phyloP scores from a whole-genome alignment of 1,140 invertebrate genomes.

The Manduca sexta region DNA sequence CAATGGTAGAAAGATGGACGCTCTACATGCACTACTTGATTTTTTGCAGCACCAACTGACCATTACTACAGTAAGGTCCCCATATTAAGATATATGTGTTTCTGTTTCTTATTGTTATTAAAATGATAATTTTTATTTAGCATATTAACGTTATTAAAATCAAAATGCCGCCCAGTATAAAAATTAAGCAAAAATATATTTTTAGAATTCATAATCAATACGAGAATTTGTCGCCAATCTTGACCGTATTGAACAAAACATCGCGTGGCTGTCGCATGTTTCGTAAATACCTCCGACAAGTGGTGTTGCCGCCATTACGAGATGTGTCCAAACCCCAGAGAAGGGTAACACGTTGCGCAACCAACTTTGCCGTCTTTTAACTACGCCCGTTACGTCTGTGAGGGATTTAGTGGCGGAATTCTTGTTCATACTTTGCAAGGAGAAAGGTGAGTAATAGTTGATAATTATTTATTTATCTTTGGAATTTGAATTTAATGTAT shows the following conservation, averaged over 20 bases:
- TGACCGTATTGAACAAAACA: slow-evolving; percentile 83
- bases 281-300: slow-evolving; percentile 82
- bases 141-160: too few relatives aligned
- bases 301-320: slow-evolving; percentile 91
- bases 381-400: slow-evolving; percentile 84
- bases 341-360: slow-evolving; percentile 91
- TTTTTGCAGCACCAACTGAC: slow-evolving; percentile 78
- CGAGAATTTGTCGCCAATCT: slow-evolving; percentile 82
- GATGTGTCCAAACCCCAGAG: slow-evolving; percentile 94
- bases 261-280: slow-evolving; percentile 78
- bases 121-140: too few relatives aligned
- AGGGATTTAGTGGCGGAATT: slow-evolving; percentile 92
- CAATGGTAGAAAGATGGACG: slow-evolving; percentile 82
- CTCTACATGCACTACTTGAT: slow-evolving; percentile 78
- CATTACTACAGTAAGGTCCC: slow-evolving; percentile 45
- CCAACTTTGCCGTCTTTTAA: slow-evolving; percentile 92
- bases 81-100: too few relatives aligned
- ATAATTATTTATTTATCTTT: neutral
- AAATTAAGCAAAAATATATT: slow-evolving; percentile 13
- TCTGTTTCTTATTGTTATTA: too few relatives aligned
- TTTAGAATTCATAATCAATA: slow-evolving; percentile 66
- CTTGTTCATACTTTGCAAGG: slow-evolving; percentile 97
- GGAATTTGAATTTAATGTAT: too few relatives aligned
- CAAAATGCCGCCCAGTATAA: too few relatives aligned
- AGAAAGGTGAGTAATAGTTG: slow-evolving; percentile 82